Evolutionary conservation across 2,888 invertebrate species (phyloP), one percentile per base, ranked within the genome.

Genomic region (Drosophila vallismaia): DNA sequence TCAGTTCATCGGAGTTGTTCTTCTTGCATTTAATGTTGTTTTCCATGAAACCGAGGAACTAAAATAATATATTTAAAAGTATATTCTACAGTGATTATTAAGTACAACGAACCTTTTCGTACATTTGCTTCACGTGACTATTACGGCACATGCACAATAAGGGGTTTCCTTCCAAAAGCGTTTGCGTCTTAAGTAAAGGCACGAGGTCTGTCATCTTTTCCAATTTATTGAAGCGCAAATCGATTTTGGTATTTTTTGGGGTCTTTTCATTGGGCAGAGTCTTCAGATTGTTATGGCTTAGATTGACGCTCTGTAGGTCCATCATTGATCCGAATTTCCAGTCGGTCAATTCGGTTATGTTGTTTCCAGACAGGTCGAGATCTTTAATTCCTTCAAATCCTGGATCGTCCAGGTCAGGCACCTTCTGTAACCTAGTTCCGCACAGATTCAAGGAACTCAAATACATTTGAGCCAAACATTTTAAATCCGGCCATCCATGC

Each of bases 191-290:
- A 0, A 31, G 6, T 7, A 63, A 31, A 2, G 38, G 24, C n/a
- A 49, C 40, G 2, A 62, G n/a, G 4, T 40, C 49, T 6, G 8
- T 4, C 31, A 62, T 48, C 14, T 62, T 9, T n/a, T 48, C 33
- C 6, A 62, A 26, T 1, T 31, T 4, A n/a, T 62, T 62, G n/a
- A 31, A 9, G n/a, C 62, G 63, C 8, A 63, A 9, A 42, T 62
- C 63, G n/a, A 62, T 24, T 1, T 6, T 3, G 14, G 19, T 19
- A 19, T 1, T 4, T 1, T 4, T 19, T 1, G 2, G 42, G 3
- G 14, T 0, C 7, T 2, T 8, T 0, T 28, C n/a, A 1, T 2
- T 0, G 0, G 64, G 49, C 26, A 63, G 4, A 3, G n/a, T 26
- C 0, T 26, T 49, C 3, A 62, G 12, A 4, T 0, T 4, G 7